These are phyloP conservation scores for Sylvia atricapilla DNA, from an alignment of 2,113 vertebrate genomes.

Conservation along the genomic window DNA sequence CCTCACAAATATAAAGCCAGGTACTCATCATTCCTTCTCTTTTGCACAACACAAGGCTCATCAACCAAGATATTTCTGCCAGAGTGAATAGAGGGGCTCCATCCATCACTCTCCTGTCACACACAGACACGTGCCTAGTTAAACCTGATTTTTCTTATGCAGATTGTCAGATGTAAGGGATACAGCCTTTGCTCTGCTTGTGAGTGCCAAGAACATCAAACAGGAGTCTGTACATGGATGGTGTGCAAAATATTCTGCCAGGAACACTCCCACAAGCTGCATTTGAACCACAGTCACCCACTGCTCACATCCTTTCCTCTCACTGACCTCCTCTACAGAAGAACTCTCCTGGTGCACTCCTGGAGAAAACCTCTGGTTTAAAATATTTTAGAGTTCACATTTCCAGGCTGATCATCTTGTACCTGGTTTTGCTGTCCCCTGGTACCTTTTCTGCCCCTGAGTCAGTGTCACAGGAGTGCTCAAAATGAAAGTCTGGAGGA, in stretches of 20 bases:
- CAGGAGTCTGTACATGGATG: neutral
- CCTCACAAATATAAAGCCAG: neutral
- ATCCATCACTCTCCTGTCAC: constrained; percentile 49
- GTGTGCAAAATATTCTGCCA: neutral
- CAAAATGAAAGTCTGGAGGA: neutral
- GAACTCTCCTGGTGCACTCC: neutral
- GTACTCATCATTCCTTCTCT: constrained; percentile 7
- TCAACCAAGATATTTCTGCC: constrained; percentile 42
- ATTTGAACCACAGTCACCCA: neutral
- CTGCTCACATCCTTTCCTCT: neutral
- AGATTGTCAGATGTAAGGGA: constrained; percentile 9
- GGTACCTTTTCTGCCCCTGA: neutral
- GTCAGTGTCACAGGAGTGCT: neutral
- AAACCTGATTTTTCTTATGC: constrained; percentile 48
- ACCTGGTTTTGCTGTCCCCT: neutral
- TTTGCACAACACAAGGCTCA: constrained; percentile 8
- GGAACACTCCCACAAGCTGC: neutral
- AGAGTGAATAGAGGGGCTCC: constrained; percentile 31
- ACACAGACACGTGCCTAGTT: constrained; percentile 19
- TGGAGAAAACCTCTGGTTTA: neutral
- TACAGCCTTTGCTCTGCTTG: neutral
- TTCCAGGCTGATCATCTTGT: neutral
- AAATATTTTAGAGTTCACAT: neutral
- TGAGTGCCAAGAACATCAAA: neutral
- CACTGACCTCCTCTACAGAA: neutral